phyloP scores from a whole-genome alignment of 35 echinoderm and acorn worm species.

The Ophioderma brevispina region DNA sequence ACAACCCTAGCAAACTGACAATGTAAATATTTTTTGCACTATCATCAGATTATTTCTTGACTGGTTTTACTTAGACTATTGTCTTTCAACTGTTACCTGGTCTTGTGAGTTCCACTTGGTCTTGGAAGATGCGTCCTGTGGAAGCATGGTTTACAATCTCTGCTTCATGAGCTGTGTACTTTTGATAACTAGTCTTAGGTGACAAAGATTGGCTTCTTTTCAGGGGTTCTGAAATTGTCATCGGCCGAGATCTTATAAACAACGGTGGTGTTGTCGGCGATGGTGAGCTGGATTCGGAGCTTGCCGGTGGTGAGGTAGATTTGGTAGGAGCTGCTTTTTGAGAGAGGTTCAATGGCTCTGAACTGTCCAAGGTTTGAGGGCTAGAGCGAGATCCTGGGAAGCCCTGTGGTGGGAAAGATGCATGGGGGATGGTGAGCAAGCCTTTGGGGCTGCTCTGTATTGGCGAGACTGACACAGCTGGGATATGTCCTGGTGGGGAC shows the following conservation, averaged over 20 bases:
- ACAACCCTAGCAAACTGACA: too few relatives aligned
- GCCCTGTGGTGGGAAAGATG: slow-evolving; percentile 47
- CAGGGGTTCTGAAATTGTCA: slow-evolving; percentile 81
- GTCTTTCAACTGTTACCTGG: too few relatives aligned
- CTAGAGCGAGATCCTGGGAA: slow-evolving; percentile 36
- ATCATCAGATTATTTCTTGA: too few relatives aligned
- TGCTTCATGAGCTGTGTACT: slow-evolving; percentile 92
- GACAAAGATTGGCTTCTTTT: slow-evolving; percentile 90
- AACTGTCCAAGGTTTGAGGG: slow-evolving; percentile 1
- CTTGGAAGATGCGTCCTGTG: slow-evolving; percentile 9
- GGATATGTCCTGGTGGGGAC: background rate
- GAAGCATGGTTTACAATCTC: slow-evolving; percentile 80
- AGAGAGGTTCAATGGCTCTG: slow-evolving; percentile 38
- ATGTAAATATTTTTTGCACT: too few relatives aligned
- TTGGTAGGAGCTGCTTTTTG: background rate
- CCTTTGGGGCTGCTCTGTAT: slow-evolving; percentile 37
- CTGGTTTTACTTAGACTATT: too few relatives aligned
- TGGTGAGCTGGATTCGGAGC: background rate
- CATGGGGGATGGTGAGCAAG: slow-evolving; percentile 48
- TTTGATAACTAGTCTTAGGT: slow-evolving; percentile 96
- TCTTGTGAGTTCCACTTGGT: slow-evolving; percentile 43
- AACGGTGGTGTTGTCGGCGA: slow-evolving; percentile 55
- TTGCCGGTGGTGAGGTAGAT: background rate
- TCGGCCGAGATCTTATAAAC: slow-evolving; percentile 54
- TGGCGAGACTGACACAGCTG: background rate